These are phyloP conservation scores for Ichneumoninae sp. DNA, from an alignment of 2,888 invertebrate species.

Conservation along the genomic window DNA sequence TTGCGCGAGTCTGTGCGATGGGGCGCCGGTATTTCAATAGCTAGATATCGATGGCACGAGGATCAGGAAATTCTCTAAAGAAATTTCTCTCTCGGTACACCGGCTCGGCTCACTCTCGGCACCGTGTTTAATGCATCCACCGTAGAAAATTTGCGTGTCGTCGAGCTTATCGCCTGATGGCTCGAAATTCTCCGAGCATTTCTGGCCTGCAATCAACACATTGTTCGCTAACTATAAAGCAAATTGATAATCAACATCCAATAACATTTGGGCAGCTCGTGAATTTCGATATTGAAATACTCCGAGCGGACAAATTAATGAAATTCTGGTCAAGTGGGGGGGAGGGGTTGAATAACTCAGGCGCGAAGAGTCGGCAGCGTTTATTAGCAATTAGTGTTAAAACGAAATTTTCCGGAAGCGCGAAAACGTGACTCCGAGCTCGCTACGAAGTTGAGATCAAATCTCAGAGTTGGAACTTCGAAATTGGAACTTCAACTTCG, in stretches of 20 bases:
- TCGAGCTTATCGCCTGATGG: background rate
- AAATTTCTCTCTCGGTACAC: background rate
- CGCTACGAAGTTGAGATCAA: background rate
- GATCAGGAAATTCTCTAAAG: slow-evolving; percentile 17
- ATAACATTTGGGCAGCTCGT: background rate
- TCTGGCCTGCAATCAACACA: background rate
- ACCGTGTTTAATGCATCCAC: background rate
- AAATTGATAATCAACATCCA: background rate
- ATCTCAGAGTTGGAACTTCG: background rate
- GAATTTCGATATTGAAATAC: background rate
- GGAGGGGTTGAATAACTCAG: background rate
- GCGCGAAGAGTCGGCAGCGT: background rate
- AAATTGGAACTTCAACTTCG: background rate
- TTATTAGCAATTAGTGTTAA: background rate
- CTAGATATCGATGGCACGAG: background rate
- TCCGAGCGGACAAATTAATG: background rate
- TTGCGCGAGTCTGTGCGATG: background rate
- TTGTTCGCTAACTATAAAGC: background rate
- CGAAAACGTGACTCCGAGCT: background rate
- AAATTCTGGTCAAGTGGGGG: background rate
- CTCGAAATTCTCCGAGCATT: background rate
- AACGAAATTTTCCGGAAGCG: background rate
- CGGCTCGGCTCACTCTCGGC: background rate
- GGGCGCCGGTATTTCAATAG: background rate
- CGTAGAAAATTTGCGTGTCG: slow-evolving; percentile 7